phyloP scores from a whole-genome alignment of 2,113 vertebrate species.

The Dromaius novaehollandiae region DNA sequence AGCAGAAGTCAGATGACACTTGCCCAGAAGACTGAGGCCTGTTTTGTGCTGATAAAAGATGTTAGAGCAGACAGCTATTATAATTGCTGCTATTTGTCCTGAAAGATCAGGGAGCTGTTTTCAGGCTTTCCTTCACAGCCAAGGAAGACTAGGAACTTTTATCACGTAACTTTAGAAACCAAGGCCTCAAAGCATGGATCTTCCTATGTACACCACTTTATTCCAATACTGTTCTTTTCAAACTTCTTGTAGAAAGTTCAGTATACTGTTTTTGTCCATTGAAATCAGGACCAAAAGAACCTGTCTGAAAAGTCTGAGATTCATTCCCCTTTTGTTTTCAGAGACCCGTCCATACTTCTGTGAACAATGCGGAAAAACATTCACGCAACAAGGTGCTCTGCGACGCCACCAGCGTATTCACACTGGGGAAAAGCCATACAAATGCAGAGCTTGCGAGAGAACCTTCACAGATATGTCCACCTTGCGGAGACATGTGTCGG shows the following conservation, averaged over 20 bases:
- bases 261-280: background rate
- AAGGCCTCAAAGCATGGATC: fast-evolving
- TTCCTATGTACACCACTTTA: fast-evolving
- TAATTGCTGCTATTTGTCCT: background rate
- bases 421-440: conserved; percentile 71
- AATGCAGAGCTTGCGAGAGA: conserved; percentile 68
- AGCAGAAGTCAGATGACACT: background rate
- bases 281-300: background rate
- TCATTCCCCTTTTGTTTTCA: background rate
- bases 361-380: conserved; percentile 70
- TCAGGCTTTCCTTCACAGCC: background rate
- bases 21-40: background rate
- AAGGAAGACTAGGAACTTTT: background rate
- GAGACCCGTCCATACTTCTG: conserved; percentile 73
- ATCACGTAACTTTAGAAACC: background rate
- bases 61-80: fast-evolving
- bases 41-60: background rate
- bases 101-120: background rate
- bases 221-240: background rate
- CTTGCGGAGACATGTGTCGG: conserved; percentile 62
- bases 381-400: conserved; percentile 74
- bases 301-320: background rate
- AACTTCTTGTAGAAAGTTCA: background rate
- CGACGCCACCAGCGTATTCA: conserved; percentile 73
- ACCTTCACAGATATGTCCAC: conserved; percentile 74